Base-by-base conservation (phyloP, 2,888 invertebrate species). In the Galeopsomyia nigrocyanea region DNA sequence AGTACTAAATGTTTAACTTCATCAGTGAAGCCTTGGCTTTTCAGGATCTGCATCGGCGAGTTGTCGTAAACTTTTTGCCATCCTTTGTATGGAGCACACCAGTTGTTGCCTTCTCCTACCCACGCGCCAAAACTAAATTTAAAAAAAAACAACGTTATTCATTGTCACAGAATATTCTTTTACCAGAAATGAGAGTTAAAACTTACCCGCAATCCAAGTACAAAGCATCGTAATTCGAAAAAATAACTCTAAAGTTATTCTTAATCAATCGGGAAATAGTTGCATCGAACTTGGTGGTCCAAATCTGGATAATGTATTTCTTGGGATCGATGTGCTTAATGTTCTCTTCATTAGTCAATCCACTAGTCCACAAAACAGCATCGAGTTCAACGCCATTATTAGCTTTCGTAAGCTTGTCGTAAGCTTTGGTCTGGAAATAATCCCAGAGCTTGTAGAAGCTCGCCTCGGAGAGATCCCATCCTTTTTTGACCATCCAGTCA, bases 11-110 rank as follows among this genome's bases (percentile, higher is more conserved):
- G 83, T 46, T 87, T 87, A 76, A 89, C 85, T 17, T 86, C 77
- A 1, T 88, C 87, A n/a, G 89, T 90, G 2, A 80, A 78, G 39
- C 80, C 79, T 46, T 83, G 80, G 7, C 79, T 76, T 21, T 76
- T 78, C 19, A 87, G 68, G 75, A 95, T 90, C 10, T 83, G 81
- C 26, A 89, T 87, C 0, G 93, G 92, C 75, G 91, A 92, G 84
- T 95, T 95, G 47, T 92, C 91, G 80, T 96, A 96, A 0, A 95
- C 91, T 80, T 91, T 92, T 85, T 96, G 95, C 96, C 96, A 96
- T 2, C 95, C 94, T 80, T 93, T 95, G 87, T 95, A 96, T 0
- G 96, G 96, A 0, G 95, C 91, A 82, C 96, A 96, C 96, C 96
- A 96, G 83, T 96, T 96, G 80, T 93, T 93, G 16, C 94, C 94